Percentiles rank a stretch among this genome's conserved stretches.
These are phyloP conservation scores for Corythaeola cristata DNA, from an alignment of 2,113 vertebrate genomes.

Conservation along the genomic window DNA sequence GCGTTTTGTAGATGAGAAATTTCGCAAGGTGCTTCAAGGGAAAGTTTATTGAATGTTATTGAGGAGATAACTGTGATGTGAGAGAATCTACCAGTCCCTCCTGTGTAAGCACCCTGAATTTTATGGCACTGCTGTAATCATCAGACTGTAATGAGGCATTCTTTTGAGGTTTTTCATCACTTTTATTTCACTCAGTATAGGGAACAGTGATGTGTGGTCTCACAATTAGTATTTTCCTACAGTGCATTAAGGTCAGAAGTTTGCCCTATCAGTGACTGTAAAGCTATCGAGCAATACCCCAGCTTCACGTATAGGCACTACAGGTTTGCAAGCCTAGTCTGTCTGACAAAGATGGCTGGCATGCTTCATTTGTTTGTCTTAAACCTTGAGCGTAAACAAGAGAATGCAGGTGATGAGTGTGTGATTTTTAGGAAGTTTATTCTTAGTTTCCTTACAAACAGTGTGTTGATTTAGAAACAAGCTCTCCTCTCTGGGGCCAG, in stretches of 20 bases:
- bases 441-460: background rate
- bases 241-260: background rate
- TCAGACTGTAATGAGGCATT: background rate
- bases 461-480: background rate
- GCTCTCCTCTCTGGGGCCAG: background rate
- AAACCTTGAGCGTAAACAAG: background rate
- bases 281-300: background rate
- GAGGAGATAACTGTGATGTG: background rate
- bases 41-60: background rate
- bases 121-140: background rate
- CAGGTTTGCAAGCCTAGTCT: background rate
- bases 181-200: background rate
- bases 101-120: background rate
- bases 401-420: background rate
- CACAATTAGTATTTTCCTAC: background rate
- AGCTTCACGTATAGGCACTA: background rate
- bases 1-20: background rate
- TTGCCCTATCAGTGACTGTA: background rate
- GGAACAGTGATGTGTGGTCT: background rate
- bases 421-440: background rate
- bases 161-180: background rate
- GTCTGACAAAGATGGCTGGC: background rate
- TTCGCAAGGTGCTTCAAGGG: background rate
- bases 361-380: background rate
- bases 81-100: background rate